Base-by-base conservation (phyloP, 1,140 invertebrate genomes). In the Whitmania pigra region DNA sequence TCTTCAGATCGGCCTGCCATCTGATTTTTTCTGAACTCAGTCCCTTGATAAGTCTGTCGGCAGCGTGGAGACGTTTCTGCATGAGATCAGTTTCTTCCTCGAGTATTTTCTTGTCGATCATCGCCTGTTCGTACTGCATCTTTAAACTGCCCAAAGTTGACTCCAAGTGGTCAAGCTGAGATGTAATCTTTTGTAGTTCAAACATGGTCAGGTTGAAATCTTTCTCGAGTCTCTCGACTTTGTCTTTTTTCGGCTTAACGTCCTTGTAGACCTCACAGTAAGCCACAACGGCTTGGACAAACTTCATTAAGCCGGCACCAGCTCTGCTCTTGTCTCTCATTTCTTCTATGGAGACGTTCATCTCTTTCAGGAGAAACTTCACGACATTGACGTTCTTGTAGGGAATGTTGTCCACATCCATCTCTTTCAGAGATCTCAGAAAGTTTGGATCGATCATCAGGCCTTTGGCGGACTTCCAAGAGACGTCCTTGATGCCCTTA, bases 371-470 rank as follows among this genome's bases (percentile, higher is more conserved):
- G 31, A 79, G 75, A 49, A 77, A 79, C 78, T 72, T 49, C 67
- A 76, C 29, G 4, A 54, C 53, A 57, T 27, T 67, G 86, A 29
- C 87, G 78, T 91, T 89, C 70, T 86, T 86, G 69, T 85, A 83
- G 0, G 89, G 89, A 49, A 94, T 89, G 20, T 86, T 83, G 76
- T 94, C 89, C 73, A 88, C 89, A 78, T 93, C 89, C 87, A 93
- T 88, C 77, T 92, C 89, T 82, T 90, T 89, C 3, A 94, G 81
- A 43, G 83, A 85, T 74, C 86, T 85, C 6, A 94, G 78, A 79
- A 94, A 94, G 79, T 87, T 90, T 0, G 90, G 88, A 79, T 94
- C 91, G 0, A 89, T 86, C 91, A 94, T 93, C 87, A 94, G 89
- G 18, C 85, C 89, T 78, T 92, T 92, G 0, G 90, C 91, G 18